Percentiles rank a stretch among this genome's conserved stretches.
These are phyloP conservation scores for Lordiphosa mommai DNA, from an alignment of 1,140 invertebrate species.

Conservation along the genomic window DNA sequence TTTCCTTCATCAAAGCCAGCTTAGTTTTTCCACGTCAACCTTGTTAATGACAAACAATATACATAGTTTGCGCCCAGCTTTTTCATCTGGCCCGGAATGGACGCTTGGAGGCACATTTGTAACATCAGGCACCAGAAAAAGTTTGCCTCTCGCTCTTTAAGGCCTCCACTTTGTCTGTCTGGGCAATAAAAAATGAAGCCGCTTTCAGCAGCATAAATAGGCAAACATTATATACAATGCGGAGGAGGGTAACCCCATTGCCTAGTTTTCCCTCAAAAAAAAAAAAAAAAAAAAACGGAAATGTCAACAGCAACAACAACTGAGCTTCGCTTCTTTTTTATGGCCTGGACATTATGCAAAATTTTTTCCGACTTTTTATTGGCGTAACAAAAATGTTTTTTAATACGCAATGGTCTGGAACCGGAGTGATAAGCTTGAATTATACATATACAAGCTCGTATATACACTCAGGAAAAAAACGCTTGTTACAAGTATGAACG, in stretches of 20 bases:
- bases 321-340: slow-evolving; percentile 46
- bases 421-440: slow-evolving; percentile 70
- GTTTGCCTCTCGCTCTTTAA: background rate
- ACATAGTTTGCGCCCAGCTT: slow-evolving; percentile 61
- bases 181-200: slow-evolving; percentile 48
- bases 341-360: slow-evolving; percentile 64
- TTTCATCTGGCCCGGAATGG: slow-evolving; percentile 58
- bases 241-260: slow-evolving; percentile 53
- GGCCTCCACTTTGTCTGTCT: slow-evolving; percentile 17
- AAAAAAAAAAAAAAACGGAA: too few relatives aligned
- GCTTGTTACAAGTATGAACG: too few relatives aligned
- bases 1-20: slow-evolving; percentile 58
- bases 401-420: slow-evolving; percentile 77
- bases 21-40: slow-evolving; percentile 55
- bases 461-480: too few relatives aligned
- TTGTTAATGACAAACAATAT: slow-evolving; percentile 77
- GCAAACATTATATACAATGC: slow-evolving; percentile 6
- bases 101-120: slow-evolving; percentile 50
- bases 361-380: slow-evolving; percentile 69
- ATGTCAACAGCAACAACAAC: slow-evolving; percentile 56
- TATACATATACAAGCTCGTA: slow-evolving; percentile 26
- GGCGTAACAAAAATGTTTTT: slow-evolving; percentile 77
- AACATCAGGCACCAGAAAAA: slow-evolving; percentile 42
- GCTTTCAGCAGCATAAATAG: slow-evolving; percentile 14
- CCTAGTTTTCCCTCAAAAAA: slow-evolving; percentile 49